phyloP scores from a whole-genome alignment of 2,113 vertebrate species.

The Microcebus lehilahytsara region DNA sequence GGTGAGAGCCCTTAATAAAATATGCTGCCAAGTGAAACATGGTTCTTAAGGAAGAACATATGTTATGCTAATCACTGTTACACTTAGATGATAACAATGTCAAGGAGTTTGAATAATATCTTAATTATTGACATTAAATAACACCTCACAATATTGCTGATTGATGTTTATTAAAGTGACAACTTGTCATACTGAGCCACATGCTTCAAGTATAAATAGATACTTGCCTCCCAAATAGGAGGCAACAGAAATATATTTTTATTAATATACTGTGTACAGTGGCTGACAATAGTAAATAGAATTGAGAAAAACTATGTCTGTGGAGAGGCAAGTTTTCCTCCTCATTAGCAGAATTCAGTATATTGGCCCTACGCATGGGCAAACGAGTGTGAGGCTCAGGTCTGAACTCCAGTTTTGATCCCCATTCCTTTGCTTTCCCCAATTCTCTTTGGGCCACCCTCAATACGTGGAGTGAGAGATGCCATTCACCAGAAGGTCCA shows the following conservation, averaged over 20 bases:
- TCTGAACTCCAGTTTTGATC: background rate
- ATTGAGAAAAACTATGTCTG: background rate
- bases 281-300: background rate
- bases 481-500: background rate
- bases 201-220: constrained; percentile 1
- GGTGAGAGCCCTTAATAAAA: background rate
- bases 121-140: constrained; percentile 44
- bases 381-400: background rate
- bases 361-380: fast-evolving
- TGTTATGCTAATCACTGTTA: background rate
- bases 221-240: background rate
- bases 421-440: background rate
- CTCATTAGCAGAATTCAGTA: background rate
- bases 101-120: background rate
- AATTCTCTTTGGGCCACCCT: background rate
- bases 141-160: constrained; percentile 3
- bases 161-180: background rate
- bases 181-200: background rate
- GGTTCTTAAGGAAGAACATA: background rate
- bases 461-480: background rate
- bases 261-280: background rate
- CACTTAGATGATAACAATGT: background rate
- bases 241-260: background rate
- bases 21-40: background rate
- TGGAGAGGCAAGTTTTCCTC: background rate